These are phyloP conservation scores for Sebastes oblongus DNA, from an alignment of 2,797 vertebrate species.

Conservation along the genomic window DNA sequence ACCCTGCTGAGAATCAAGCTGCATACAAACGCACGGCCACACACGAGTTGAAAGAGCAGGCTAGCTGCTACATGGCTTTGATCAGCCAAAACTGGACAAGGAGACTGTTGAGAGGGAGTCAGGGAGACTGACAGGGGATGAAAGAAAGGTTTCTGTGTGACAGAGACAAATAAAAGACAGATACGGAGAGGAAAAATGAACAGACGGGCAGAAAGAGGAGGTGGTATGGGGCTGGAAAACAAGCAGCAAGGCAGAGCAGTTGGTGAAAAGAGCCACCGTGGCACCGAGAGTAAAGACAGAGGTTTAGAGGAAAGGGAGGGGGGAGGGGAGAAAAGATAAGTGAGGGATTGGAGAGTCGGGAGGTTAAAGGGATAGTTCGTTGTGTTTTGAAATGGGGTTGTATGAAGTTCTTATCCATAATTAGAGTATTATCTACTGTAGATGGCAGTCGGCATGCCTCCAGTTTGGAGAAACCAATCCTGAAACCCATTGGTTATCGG, in stretches of 20 bases:
- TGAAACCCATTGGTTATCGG: no score
- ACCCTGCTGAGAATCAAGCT: constrained; percentile 25
- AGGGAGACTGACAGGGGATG: constrained; percentile 21
- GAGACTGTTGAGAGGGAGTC: constrained; percentile 2
- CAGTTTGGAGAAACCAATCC: no score
- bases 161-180: constrained; percentile 47
- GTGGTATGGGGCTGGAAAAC: constrained; percentile 8
- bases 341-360: background rate
- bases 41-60: constrained; percentile 37
- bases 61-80: constrained; percentile 55
- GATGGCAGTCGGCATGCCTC: no score
- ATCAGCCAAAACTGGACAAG: constrained; percentile 51
- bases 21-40: constrained; percentile 30
- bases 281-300: constrained; percentile 19
- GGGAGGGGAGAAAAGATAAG: background rate
- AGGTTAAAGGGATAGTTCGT: background rate
- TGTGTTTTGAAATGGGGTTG: no score
- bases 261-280: constrained; percentile 34
- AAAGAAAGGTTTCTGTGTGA: constrained; percentile 25
- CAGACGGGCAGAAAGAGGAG: background rate
- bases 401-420: no score
- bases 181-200: constrained; percentile 12
- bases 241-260: background rate
- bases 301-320: background rate
- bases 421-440: no score